Percentiles rank a stretch among this genome's conserved stretches.
These are phyloP conservation scores for Phengaris arion DNA, from an alignment of 2,888 invertebrate genomes.

Conservation along the genomic window DNA sequence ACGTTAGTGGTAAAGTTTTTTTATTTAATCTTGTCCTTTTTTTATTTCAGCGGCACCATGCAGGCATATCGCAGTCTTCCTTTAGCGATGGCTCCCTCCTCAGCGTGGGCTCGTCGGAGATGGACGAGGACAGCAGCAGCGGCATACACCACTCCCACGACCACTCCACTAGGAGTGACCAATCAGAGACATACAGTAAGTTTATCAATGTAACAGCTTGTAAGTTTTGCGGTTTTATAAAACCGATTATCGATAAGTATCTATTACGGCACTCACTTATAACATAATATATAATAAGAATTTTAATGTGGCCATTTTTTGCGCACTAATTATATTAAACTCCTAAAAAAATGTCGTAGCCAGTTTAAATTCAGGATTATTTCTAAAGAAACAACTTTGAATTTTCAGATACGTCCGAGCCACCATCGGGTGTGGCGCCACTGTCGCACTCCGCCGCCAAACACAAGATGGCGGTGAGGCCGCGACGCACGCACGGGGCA, in stretches of 20 bases:
- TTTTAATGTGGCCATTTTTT: not conserved
- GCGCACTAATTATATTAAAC: not conserved
- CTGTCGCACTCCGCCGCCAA: constrained; percentile 89
- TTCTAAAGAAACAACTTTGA: not conserved
- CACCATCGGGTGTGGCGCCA: constrained; percentile 78
- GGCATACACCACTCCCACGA: constrained; percentile 65
- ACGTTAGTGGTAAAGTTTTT: not conserved
- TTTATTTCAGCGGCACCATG: constrained; percentile 65
- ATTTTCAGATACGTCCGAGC: constrained; percentile 68
- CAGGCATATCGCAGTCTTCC: constrained; percentile 78
- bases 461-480: constrained; percentile 89
- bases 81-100: constrained; percentile 88
- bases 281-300: not conserved
- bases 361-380: not conserved
- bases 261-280: too few species aligned
- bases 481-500: constrained; percentile 86
- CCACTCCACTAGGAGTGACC: constrained; percentile 61
- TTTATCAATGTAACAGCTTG: constrained; percentile 31
- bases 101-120: constrained; percentile 89
- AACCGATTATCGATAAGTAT: not conserved
- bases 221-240: not conserved
- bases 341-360: not conserved
- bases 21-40: constrained; percentile 18
- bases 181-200: constrained; percentile 66
- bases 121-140: constrained; percentile 81